Conservation (phyloP, 1,140 invertebrate genomes). For the Trichomalopsis sarcophagae region DNA sequence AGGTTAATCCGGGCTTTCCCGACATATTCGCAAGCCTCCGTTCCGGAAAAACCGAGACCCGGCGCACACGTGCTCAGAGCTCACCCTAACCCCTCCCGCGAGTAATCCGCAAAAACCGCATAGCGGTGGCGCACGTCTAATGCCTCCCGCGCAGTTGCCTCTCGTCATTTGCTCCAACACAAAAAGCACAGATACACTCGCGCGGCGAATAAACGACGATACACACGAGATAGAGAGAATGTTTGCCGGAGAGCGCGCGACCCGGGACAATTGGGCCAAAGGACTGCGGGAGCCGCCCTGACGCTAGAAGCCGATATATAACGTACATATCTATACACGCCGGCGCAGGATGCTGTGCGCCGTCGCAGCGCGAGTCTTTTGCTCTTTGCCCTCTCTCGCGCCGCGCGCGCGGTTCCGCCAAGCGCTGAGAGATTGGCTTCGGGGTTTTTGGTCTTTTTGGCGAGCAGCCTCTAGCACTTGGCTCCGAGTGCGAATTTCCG, state of each 20-base stretch:
- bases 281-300: slow-evolving; percentile 65
- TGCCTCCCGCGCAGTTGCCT: neutral
- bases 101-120: neutral
- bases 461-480: neutral
- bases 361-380: slow-evolving; percentile 28
- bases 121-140: neutral
- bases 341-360: slow-evolving; percentile 52
- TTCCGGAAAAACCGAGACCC: neutral
- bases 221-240: neutral
- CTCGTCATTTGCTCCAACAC: neutral
- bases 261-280: slow-evolving; percentile 67
- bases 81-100: neutral
- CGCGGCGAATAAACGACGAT: neutral
- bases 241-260: slow-evolving; percentile 15
- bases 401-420: slow-evolving; percentile 16
- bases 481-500: neutral
- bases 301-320: slow-evolving; percentile 27
- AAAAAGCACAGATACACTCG: neutral
- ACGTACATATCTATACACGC: slow-evolving; percentile 20
- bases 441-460: neutral
- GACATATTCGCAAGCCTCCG: neutral
- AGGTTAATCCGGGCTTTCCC: neutral
- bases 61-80: neutral
- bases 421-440: slow-evolving; percentile 7
- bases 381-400: slow-evolving; percentile 42